A percentile compares a stretch with the other conserved stretches of the same genome.
phyloP scores from a whole-genome alignment of 2,113 vertebrate species.

The Anolis sagrei region DNA sequence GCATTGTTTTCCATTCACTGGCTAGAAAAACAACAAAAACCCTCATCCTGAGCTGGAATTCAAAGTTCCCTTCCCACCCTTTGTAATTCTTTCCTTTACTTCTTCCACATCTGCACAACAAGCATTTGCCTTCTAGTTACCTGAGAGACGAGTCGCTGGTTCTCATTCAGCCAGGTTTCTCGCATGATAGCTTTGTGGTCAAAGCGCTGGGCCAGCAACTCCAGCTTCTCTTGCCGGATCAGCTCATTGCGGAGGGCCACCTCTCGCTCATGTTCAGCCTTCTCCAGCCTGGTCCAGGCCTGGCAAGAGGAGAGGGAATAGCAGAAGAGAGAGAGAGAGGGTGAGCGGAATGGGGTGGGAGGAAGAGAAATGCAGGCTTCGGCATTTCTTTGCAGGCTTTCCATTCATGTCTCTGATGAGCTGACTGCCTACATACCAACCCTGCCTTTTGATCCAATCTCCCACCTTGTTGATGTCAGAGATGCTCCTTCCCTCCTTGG shows the following conservation, averaged over 20 bases:
- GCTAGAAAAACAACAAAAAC: too few relatives aligned
- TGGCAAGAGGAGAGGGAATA: conserved; percentile 17
- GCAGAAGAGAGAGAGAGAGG: rapidly evolving
- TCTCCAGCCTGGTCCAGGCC: conserved; percentile 93
- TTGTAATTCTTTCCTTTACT: too few relatives aligned
- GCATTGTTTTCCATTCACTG: too few relatives aligned
- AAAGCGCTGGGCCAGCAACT: conserved; percentile 92
- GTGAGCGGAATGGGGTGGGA: background rate
- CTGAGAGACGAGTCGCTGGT: conserved; percentile 95
- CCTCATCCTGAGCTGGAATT: too few relatives aligned
- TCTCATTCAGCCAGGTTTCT: conserved; percentile 95
- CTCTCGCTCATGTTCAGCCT: conserved; percentile 93
- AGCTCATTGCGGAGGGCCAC: conserved; percentile 88
- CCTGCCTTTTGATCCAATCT: too few relatives aligned
- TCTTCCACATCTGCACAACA: too few relatives aligned
- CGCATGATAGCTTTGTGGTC: conserved; percentile 96
- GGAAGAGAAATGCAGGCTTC: background rate
- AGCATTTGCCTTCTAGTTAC: conserved; percentile 56
- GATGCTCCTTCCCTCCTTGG: conserved; percentile 91
- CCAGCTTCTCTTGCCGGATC: conserved; percentile 95
- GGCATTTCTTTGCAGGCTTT: too few relatives aligned
- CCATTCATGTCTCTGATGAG: background rate
- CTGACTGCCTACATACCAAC: background rate
- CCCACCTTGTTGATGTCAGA: conserved; percentile 94
- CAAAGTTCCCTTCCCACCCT: too few relatives aligned